Percentiles rank a stretch among this genome's conserved stretches.
phyloP scores from a whole-genome alignment of 1,140 invertebrate species.

The Zaprionus tsacasi region DNA sequence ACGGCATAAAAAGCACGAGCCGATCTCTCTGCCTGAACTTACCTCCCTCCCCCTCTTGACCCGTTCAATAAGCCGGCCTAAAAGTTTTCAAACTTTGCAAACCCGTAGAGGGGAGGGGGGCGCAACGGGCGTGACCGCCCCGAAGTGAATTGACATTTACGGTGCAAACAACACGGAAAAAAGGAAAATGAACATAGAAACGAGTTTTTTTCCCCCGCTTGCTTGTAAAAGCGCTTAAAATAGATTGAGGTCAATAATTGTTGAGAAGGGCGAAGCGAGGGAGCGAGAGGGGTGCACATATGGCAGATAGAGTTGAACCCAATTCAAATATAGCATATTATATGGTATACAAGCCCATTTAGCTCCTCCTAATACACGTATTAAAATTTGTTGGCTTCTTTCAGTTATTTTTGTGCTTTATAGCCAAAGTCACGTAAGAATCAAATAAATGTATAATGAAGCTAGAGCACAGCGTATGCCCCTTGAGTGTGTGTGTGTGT shows the following conservation, averaged over 20 bases:
- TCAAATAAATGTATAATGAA: slow-evolving; percentile 78
- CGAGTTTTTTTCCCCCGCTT: slow-evolving; percentile 12
- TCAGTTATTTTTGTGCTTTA: slow-evolving; percentile 70
- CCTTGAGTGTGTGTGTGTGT: slow-evolving; percentile 22
- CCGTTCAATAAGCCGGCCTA: slow-evolving; percentile 40
- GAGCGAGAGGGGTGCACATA: background rate
- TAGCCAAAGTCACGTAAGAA: slow-evolving; percentile 74
- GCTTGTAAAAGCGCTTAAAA: slow-evolving; percentile 60
- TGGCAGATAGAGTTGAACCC: slow-evolving; percentile 16
- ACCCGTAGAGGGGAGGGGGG: background rate
- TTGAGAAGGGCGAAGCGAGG: slow-evolving; percentile 25
- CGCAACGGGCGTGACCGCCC: slow-evolving; percentile 25
- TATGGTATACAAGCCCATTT: slow-evolving; percentile 30
- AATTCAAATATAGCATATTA: slow-evolving; percentile 57
- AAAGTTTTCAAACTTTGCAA: slow-evolving; percentile 43
- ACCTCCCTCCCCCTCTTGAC: background rate
- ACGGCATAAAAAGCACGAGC: slow-evolving; percentile 35
- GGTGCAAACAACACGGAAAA: slow-evolving; percentile 15
- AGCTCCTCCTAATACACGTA: slow-evolving; percentile 20
- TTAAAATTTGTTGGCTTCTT: slow-evolving; percentile 19
- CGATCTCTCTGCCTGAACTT: slow-evolving; percentile 63
- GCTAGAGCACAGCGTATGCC: slow-evolving; percentile 14
- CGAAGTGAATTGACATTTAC: slow-evolving; percentile 52
- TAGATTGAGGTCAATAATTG: slow-evolving; percentile 77
- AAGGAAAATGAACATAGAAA: slow-evolving; percentile 27